Percentiles rank a stretch among this genome's conserved stretches.
Conservation (phyloP, 2,113 vertebrate species). For the Coptodon rendalli region DNA sequence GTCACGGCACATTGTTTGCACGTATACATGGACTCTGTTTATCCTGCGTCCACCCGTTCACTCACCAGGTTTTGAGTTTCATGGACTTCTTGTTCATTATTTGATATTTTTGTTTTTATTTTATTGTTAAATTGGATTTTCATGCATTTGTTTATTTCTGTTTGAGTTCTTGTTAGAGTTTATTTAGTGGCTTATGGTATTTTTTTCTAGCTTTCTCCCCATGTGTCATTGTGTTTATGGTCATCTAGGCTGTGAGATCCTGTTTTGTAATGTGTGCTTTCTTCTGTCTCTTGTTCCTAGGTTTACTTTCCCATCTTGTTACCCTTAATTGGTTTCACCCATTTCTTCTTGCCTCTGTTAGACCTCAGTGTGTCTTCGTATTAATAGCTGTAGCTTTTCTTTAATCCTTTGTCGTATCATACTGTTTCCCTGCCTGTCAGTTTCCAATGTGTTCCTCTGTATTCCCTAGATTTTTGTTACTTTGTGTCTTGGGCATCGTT, state of each 20-base stretch:
- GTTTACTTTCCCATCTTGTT: not conserved
- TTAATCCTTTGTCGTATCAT: not conserved
- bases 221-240: not conserved
- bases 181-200: fast-evolving
- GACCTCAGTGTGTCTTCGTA: not conserved
- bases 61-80: not conserved
- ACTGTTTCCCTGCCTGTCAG: not conserved
- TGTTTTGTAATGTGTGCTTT: not conserved
- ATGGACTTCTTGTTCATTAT: not conserved
- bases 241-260: not conserved
- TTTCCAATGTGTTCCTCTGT: fast-evolving
- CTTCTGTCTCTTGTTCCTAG: not conserved
- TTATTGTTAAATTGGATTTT: not conserved
- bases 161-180: not conserved
- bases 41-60: not conserved
- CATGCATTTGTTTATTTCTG: not conserved
- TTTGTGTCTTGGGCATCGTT: not conserved
- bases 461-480: not conserved
- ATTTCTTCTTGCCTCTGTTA: not conserved
- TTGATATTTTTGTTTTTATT: not conserved
- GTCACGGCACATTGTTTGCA: fast-evolving
- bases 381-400: not conserved
- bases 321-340: not conserved
- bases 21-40: fast-evolving
- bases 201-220: not conserved